Base-by-base conservation (phyloP, 1,140 invertebrate genomes). In the Eupristina koningsbergeri region DNA sequence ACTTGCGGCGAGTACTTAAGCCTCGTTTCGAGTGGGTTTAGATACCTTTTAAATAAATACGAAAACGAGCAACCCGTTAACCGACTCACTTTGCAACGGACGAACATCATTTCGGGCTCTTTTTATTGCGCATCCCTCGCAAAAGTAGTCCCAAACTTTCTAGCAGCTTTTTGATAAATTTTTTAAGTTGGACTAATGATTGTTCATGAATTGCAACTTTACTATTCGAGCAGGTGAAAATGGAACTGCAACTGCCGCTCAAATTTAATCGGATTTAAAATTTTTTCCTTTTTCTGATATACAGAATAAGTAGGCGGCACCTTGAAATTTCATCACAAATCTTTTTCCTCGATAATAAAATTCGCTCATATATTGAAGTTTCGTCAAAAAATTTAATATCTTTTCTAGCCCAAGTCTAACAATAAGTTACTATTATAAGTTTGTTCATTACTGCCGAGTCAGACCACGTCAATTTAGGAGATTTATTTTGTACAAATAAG, bases 221-320 rank as follows among this genome's bases (percentile, higher is more conserved):
- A 41, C 69, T 75, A 74, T 39, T 75, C 13, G 67, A 64, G 39
- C 80, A 81, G 80, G 53, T 81, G 80, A 74, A 61, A 50, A 41
- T 47, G n/a, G 73, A 19, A 75, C 45, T 34, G 73, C 73, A 50
- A 58, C 67, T 31, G 41, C 63, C 76, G 36, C 15, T 53, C 36
- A 7, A 47, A 7, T 34, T 64, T 64, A 6, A 41, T 50, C 47
- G 17, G 45, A 26, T n/a, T 11, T 11, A 50, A 39, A 31, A 2
- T 11, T 78, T 78, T 79, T 67, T 79, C 31, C n/a, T 31, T 67
- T 58, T 81, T 74, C 13, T n/a, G 11, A 13, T 22, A 22, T 22
- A 53, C 69, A 85, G 83, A 64, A 75, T 84, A 86, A 83, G 87
- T 85, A 84, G 88, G 88, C 85, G 87, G 81, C 47, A 78, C 88